Evolutionary conservation across 2,113 vertebrate species (phyloP), one percentile per base, ranked within the genome.

Genomic region (Tylochromis polylepis): DNA sequence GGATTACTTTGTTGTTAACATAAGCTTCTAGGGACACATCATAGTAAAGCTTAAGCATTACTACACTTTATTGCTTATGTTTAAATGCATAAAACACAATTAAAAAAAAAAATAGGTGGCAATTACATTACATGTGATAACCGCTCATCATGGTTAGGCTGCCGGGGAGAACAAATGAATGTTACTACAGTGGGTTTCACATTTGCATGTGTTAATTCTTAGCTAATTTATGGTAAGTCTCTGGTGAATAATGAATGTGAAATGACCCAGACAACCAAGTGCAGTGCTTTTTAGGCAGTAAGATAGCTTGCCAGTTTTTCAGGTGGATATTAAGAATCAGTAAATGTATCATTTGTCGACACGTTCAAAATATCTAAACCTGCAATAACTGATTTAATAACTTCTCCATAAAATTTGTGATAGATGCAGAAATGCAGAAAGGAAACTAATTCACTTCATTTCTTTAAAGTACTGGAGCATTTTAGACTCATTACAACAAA

Each of bases 191-290:
- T 5, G 67, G 43, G 51, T 70, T 83, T 88, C 70, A 82, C 56
- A 92, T 91, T 93, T 93, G 90, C 88, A 92, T 86, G 81, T 87
- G 81, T 78, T 85, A 85, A 38, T 86, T 79, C 79, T 75, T 62
- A 57, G 82, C 43, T 83, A 80, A 72, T 87, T 85, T 79, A 86
- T 82, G 72, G 46, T 51, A 34, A 83, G 75, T 85, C 38, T 18
- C 36, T 14, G 3, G 58, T 89, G 79, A 91, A 93, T 88, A 92
- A 91, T 90, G 57, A 79, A 85, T 89, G 70, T 65, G 11, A 53
- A 75, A 60, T 49, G 3, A 49, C 49, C 15, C 6, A 34, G 84
- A 65, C 55, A 22, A 84, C 16, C 2, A 53, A 22, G 87, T n/a
- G n/a, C 20, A 11, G 59, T 49, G 82, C 87, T 75, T 65, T 65